Evolutionary conservation across 2,888 invertebrate genomes (phyloP).

Genomic region (Diadegma fenestrale): DNA sequence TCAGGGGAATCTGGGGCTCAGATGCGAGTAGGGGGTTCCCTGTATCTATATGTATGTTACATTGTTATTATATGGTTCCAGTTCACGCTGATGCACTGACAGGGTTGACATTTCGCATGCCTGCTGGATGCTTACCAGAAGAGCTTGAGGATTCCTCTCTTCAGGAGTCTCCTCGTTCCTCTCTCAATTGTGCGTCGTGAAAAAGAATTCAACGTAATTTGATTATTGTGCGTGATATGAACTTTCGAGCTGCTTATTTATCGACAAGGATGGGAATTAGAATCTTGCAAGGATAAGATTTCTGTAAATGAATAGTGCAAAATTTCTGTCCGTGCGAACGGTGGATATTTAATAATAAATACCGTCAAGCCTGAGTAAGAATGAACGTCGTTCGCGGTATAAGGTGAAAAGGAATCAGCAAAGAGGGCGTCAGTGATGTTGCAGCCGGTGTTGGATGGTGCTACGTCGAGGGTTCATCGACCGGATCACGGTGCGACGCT

Average conservation of each 20-base stretch:
- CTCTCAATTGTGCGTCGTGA: neutral
- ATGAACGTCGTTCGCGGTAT: slow-evolving; percentile 27
- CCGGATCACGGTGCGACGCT: slow-evolving; percentile 78
- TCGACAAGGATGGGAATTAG: neutral
- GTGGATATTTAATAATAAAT: slow-evolving; percentile 3
- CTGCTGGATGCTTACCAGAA: neutral
- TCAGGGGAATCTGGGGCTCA: slow-evolving; percentile 49
- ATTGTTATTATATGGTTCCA: slow-evolving; percentile 3
- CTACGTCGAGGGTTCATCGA: slow-evolving; percentile 79
- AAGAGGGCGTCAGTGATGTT: slow-evolving; percentile 52
- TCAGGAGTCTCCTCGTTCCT: neutral
- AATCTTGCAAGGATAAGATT: neutral
- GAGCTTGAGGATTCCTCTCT: neutral
- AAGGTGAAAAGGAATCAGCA: slow-evolving; percentile 31
- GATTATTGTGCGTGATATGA: neutral
- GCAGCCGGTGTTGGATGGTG: slow-evolving; percentile 66
- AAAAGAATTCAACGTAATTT: neutral
- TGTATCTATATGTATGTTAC: slow-evolving; percentile 24
- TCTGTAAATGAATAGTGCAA: neutral
- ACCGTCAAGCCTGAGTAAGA: slow-evolving; percentile 20
- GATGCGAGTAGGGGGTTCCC: slow-evolving; percentile 26
- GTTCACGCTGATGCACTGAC: neutral
- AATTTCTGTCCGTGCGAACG: neutral
- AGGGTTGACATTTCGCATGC: neutral
- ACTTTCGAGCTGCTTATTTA: neutral